Evolutionary conservation across 2,797 vertebrate genomes (phyloP), one percentile per base, ranked within the genome.

Genomic region (Sebastes reedi): DNA sequence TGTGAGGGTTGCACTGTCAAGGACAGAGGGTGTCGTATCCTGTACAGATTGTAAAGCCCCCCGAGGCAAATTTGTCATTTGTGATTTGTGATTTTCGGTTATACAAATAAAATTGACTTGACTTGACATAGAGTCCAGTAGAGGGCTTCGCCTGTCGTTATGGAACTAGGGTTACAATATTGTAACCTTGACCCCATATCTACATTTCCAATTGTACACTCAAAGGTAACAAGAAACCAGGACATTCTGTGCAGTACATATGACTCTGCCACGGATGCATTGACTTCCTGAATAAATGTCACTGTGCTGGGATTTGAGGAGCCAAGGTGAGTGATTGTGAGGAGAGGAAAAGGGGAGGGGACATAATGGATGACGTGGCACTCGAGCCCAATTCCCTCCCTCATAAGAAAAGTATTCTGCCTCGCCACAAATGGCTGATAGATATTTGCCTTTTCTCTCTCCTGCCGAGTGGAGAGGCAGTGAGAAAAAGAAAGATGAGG

Each of bases 401-500:
- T 22, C 25, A 46, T 65, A 55, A 64, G 54, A 58, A 79, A 82
- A 74, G 54, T 50, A 36, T 60, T 65, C 52, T 62, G 4, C 70
- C n/a, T 62, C 46, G 30, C 8, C 27, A 24, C 39, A n/a, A 46
- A 60, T 61, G 27, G 55, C 25, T 82, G 52, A 67, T 34, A 29
- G 66, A 81, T 67, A 66, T 58, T 72, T 20, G 24, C 52, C 52
- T 46, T 73, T 70, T 42, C 60, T 81, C 60, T 81, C 30, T 13
- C 68, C 12, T 65, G 54, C 14, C 32, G 55, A 4, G 29, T 52
- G 11, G 30, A 75, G 61, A 32, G 8, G 46, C 11, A 62, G 18
- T 20, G 29, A 60, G 12, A 36, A 25, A 25, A 56, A 73, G 67
- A 70, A 24, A 56, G 32, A 67, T 30, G 42, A 66, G 6, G 1